Percentiles rank a stretch among this genome's conserved stretches.
Evolutionary conservation across 2,113 vertebrate species (phyloP).

Genomic region (Bolborhynchus lineola): DNA sequence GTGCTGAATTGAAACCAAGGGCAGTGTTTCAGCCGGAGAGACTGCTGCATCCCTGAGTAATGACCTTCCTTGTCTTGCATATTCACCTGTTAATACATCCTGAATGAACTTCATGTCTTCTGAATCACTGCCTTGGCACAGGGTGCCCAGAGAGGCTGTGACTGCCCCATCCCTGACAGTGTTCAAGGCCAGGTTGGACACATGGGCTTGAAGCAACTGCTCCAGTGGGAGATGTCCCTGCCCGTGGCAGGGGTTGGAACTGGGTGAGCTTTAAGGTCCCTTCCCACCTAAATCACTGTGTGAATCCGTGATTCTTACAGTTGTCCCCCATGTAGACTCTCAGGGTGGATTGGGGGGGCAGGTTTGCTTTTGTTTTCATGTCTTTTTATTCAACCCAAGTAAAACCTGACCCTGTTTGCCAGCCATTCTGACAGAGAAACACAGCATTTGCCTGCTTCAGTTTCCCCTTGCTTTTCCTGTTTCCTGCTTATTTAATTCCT

Average conservation of each 20-base stretch:
- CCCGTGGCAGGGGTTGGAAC: rapidly evolving
- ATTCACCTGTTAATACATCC: not conserved
- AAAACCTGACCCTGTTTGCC: not conserved
- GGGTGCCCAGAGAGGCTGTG: not conserved
- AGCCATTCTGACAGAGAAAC: not conserved
- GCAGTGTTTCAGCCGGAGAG: not conserved
- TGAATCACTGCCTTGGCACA: not conserved
- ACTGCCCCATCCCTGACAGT: not conserved
- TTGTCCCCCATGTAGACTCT: not conserved
- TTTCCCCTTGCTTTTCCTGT: not conserved
- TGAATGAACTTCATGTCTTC: not conserved
- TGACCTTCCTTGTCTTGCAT: not conserved
- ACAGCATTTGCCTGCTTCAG: not conserved
- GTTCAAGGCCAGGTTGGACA: not conserved
- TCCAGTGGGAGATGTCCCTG: not conserved
- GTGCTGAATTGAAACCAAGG: not conserved
- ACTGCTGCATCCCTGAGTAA: not conserved
- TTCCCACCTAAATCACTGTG: not conserved
- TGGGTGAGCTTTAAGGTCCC: not conserved
- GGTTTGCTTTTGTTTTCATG: not conserved
- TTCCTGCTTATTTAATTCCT: not conserved
- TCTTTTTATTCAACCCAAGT: not conserved
- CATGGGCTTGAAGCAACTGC: not conserved
- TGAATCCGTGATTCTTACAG: not conserved
- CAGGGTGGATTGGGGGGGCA: not conserved